Conservation (phyloP, 2,113 vertebrate species). For the Scomber japonicus region DNA sequence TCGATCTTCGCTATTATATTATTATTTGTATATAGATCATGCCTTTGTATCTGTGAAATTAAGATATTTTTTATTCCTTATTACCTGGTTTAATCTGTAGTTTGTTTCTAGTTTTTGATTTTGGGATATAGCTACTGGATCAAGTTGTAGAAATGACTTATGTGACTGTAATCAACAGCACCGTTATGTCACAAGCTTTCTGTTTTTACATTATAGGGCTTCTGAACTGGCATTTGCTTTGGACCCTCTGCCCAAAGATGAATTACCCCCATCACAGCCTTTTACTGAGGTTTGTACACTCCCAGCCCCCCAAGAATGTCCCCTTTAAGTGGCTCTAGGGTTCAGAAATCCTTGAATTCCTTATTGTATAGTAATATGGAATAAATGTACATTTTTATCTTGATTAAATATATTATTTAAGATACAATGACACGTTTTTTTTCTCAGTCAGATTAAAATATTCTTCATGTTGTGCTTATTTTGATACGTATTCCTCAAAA, state of each 20-base stretch:
- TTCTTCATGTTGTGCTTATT: neutral
- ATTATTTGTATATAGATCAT: neutral
- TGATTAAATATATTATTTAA: no score
- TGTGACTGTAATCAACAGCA: neutral
- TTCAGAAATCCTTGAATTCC: no score
- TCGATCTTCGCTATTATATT: neutral
- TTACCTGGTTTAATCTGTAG: neutral
- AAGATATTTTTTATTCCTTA: neutral
- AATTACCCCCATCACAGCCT: conserved; percentile 86
- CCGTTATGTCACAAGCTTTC: neutral
- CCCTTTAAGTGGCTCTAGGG: neutral
- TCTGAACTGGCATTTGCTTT: conserved; percentile 95
- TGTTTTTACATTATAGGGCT: conserved; percentile 85
- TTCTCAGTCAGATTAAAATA: no score
- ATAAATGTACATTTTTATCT: no score
- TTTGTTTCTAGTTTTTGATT: no score
- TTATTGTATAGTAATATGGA: neutral
- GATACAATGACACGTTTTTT: no score
- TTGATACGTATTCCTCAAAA: neutral
- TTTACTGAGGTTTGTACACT: conserved; percentile 90
- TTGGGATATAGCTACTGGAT: no score
- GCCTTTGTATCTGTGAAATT: neutral
- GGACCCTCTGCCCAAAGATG: conserved; percentile 88
- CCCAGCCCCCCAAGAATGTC: no score
- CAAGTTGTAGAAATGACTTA: no score